Evolutionary conservation across 2,888 invertebrate genomes (phyloP).

Genomic region (Lasioglossum malachurum): DNA sequence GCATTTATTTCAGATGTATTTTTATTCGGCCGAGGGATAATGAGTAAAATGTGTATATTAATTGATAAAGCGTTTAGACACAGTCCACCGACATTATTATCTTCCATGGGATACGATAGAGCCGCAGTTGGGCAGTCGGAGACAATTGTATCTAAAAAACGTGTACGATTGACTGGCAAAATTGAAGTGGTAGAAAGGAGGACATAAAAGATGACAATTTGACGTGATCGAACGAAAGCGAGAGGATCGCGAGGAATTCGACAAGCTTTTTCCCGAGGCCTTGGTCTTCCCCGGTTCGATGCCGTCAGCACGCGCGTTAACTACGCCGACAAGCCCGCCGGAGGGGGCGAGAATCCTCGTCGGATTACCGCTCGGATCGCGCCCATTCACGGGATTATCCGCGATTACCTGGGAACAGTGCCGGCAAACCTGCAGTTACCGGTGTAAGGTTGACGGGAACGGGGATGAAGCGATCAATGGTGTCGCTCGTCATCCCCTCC

Average conservation of each 20-base stretch:
- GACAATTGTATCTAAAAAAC: too few species aligned
- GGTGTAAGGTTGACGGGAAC: conserved; percentile 38
- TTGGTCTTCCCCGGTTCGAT: conserved; percentile 15
- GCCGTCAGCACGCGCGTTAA: conserved; percentile 16
- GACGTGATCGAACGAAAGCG: not conserved
- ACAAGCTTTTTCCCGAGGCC: not conserved
- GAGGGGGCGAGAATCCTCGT: conserved; percentile 21
- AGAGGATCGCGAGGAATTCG: not conserved
- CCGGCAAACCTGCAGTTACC: conserved; percentile 16
- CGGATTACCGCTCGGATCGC: conserved; percentile 56
- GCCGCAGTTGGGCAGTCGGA: too few species aligned
- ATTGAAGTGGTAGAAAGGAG: not conserved
- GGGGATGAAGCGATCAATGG: conserved; percentile 41
- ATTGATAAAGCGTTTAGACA: not conserved
- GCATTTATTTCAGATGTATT: not conserved
- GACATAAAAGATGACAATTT: too few species aligned
- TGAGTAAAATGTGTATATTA: not conserved
- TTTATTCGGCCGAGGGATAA: not conserved
- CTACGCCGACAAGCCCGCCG: conserved; percentile 8
- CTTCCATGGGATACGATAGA: too few species aligned
- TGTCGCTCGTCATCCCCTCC: not conserved
- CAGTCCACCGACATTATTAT: not conserved
- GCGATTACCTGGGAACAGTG: conserved; percentile 56
- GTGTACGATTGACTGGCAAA: too few species aligned
- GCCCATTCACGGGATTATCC: conserved; percentile 61